Percentiles rank a stretch among this genome's conserved stretches.
Conservation (phyloP, 1,140 invertebrate genomes). For the Gryllus bimaculatus region DNA sequence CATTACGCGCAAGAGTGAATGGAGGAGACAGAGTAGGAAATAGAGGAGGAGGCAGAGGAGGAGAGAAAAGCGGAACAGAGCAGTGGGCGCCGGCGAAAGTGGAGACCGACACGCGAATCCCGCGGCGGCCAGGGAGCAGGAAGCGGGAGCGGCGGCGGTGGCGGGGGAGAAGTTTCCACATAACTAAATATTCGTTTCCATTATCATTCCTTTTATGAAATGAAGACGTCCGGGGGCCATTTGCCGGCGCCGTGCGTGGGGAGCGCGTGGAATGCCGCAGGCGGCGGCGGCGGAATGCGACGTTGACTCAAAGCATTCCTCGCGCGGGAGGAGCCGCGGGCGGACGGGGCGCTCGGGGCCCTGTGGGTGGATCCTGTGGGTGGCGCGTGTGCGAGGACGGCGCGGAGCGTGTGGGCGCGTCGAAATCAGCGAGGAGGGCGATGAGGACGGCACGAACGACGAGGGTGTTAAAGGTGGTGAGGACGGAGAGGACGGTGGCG, state of each 20-base stretch:
- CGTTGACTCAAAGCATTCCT: not conserved
- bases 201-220: not conserved
- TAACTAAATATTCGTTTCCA: conserved; percentile 5
- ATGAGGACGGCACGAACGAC: not conserved
- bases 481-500: too few species aligned
- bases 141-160: too few species aligned
- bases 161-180: not conserved
- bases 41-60: too few species aligned
- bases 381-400: not conserved
- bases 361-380: not conserved
- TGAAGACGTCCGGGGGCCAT: not conserved
- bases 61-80: too few species aligned
- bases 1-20: too few species aligned
- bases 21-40: too few species aligned
- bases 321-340: not conserved
- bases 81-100: too few species aligned
- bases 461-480: too few species aligned
- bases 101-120: too few species aligned
- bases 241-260: not conserved
- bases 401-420: not conserved
- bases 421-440: not conserved
- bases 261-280: too few species aligned
- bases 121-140: too few species aligned
- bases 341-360: not conserved
- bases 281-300: not conserved